Evolutionary conservation across 2,888 invertebrate genomes (phyloP), one percentile per base, ranked within the genome.

Genomic region (Oeneis ivallda): DNA sequence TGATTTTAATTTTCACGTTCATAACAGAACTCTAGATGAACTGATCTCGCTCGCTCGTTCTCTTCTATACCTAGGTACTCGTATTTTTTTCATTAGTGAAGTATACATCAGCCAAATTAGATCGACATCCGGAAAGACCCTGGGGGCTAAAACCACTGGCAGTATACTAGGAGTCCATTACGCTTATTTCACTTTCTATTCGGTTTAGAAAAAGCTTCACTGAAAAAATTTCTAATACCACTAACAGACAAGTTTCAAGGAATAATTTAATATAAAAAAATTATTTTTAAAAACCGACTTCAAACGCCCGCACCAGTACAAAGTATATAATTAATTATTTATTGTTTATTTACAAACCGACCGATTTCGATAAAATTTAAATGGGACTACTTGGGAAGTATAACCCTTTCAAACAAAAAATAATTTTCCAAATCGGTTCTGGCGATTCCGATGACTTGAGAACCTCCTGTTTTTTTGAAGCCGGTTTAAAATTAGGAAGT

Each of bases 71-170:
- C n/a, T n/a, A n/a, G n/a, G n/a, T n/a, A n/a, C 41, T 13, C 1
- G 13, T 13, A 11, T 50, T 17, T 13, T 66, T 59, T 66, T 58
- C 8, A 39, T 54, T 52, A 37, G 52, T 58, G 45, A 57, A 50
- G 45, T 61, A 61, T 26, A 26, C 56, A 56, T 64, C 26, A 41
- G 37, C 9, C 17, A 67, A 65, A 65, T 56, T 65, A 65, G 60
- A 63, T 65, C 41, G 67, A 47, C 45, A 53, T 45, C 52, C 52
- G 15, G 41, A 2, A 9, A 11, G 8, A 41, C 26, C 52, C 52
- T 32, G 19, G 47, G 60, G 61, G 15, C 4, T 19, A 41, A 49
- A 50, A 61, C 41, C 41, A 61, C n/a, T 19, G 41, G 50, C 26
- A 50, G 13, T 39, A 52, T 6, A 34, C 15, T 47, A 34, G 15